Percentiles rank a stretch among this genome's conserved stretches.
Evolutionary conservation across 64 coral and sea anemone genomes (phyloP).

Genomic region (Montipora cactus): DNA sequence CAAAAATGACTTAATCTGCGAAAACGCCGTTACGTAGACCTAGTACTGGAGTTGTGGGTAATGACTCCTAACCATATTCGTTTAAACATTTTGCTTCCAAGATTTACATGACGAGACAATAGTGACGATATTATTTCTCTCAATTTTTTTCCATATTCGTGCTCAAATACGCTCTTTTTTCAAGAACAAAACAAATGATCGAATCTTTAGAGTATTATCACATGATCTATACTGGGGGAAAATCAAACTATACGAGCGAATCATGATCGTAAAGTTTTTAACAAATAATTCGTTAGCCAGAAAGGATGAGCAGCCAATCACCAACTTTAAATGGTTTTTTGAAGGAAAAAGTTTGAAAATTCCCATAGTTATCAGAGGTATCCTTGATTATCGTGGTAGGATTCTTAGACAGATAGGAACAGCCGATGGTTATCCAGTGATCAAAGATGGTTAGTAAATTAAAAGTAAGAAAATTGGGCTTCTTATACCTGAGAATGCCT

Average conservation of each 20-base stretch:
- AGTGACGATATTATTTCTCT: background rate
- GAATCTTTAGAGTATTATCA: background rate
- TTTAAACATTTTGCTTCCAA: background rate
- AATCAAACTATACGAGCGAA: background rate
- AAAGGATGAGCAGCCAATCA: background rate
- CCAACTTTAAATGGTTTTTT: background rate
- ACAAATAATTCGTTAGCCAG: background rate
- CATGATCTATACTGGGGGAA: background rate
- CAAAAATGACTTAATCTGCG: no score
- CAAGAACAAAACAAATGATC: background rate
- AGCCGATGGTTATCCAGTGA: background rate
- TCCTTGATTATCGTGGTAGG: background rate
- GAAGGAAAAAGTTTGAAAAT: background rate
- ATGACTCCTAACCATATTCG: no score
- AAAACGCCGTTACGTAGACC: no score
- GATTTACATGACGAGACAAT: background rate
- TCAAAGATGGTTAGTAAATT: background rate
- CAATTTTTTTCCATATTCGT: background rate
- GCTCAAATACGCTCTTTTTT: background rate
- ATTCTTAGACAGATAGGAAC: no score
- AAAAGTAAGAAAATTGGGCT: background rate
- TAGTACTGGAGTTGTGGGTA: no score
- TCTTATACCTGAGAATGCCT: background rate
- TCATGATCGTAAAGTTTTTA: background rate
- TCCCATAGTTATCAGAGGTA: background rate